Evolutionary conservation across 2,888 invertebrate genomes (phyloP).

Genomic region (Tenthredo scrophulariae): DNA sequence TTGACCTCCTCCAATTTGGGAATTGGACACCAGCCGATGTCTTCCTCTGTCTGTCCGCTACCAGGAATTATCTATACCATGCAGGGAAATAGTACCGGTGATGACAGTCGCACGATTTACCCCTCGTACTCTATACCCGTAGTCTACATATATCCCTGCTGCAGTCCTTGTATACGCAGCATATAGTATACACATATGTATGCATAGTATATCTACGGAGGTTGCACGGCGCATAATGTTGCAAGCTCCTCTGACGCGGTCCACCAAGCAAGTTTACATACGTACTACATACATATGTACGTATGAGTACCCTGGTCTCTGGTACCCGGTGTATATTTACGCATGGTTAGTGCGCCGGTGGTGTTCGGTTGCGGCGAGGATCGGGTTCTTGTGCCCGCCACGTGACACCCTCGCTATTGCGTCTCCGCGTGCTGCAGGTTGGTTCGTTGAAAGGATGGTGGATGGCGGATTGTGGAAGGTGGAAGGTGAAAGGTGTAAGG

Average conservation of each 20-base stretch:
- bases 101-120: background rate
- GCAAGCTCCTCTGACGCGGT: constrained; percentile 28
- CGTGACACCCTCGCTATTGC: constrained; percentile 49
- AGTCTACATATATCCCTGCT: too few relatives aligned
- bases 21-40: background rate
- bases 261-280: constrained; percentile 23
- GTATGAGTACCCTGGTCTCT: constrained; percentile 8
- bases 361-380: constrained; percentile 62
- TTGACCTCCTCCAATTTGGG: background rate
- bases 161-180: too few relatives aligned
- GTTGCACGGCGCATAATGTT: constrained; percentile 8
- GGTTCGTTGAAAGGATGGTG: constrained; percentile 1
- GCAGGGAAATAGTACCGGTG: background rate
- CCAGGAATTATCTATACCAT: background rate
- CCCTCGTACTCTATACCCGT: background rate
- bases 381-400: constrained; percentile 47
- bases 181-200: background rate
- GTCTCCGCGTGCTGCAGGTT: constrained; percentile 44
- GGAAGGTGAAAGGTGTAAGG: background rate
- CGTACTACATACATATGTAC: background rate
- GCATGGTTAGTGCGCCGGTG: constrained; percentile 62
- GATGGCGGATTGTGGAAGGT: background rate
- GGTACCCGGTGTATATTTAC: constrained; percentile 54
- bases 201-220: background rate
- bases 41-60: background rate